These are phyloP conservation scores for Brachionus rubens DNA, from an alignment of 1,140 invertebrate species.

Conservation along the genomic window DNA sequence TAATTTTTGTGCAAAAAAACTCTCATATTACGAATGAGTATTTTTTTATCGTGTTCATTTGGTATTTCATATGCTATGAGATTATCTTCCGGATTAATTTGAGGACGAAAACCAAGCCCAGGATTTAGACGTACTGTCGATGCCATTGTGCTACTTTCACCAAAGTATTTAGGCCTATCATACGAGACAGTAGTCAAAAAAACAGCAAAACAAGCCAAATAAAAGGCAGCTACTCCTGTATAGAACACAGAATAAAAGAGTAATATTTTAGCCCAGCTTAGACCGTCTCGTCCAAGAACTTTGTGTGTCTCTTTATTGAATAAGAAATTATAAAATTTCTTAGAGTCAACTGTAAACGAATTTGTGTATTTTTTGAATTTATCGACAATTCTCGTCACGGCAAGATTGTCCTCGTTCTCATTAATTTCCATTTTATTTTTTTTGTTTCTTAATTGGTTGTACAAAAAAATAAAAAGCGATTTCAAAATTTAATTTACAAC, in stretches of 20 bases:
- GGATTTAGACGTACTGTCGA: neutral
- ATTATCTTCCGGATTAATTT: neutral
- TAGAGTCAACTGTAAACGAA: neutral
- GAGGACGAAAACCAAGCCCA: too few relatives aligned
- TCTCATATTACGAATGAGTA: neutral
- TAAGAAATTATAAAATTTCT: neutral
- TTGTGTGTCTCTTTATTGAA: constrained; percentile 15
- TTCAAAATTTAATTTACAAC: too few relatives aligned
- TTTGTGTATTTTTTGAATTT: neutral
- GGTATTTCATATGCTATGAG: too few relatives aligned
- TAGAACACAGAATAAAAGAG: constrained; percentile 33
- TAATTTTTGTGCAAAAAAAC: neutral
- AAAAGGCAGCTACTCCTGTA: neutral
- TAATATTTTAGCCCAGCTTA: constrained; percentile 14
- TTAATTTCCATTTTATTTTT: too few relatives aligned
- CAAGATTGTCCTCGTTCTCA: too few relatives aligned
- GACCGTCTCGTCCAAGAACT: constrained; percentile 17
- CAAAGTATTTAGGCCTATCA: neutral
- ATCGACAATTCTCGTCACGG: too few relatives aligned
- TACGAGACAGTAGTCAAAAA: neutral
- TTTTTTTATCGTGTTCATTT: neutral
- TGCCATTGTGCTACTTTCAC: constrained; percentile 33
- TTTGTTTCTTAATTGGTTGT: too few relatives aligned
- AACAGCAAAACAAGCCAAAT: neutral
- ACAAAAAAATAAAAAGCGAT: too few relatives aligned